A percentile compares a stretch with the other conserved stretches of the same genome.
These are phyloP conservation scores for Mus musculus DNA, from an alignment of 2,113 vertebrate genomes.

Conservation along the genomic window DNA sequence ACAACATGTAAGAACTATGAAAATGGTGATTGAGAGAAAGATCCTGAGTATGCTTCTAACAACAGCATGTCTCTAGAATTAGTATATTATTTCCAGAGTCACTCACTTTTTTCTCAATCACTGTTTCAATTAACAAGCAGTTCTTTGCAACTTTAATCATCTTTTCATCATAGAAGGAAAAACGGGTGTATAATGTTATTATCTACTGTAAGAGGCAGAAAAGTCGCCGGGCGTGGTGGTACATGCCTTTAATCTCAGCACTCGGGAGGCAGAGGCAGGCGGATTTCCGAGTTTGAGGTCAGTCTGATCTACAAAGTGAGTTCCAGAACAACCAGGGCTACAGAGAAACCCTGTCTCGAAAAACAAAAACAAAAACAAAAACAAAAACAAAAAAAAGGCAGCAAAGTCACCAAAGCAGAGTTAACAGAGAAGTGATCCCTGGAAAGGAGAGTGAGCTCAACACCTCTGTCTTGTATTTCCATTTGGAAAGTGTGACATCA, in stretches of 20 bases:
- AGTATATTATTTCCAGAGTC: constrained; percentile 33
- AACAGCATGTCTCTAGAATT: constrained; percentile 5
- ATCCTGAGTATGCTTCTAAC: neutral
- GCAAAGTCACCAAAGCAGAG: constrained; percentile 24
- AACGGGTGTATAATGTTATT: neutral
- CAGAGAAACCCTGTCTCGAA: too few relatives aligned
- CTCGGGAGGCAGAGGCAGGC: too few relatives aligned
- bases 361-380: too few relatives aligned
- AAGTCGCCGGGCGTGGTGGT: too few relatives aligned
- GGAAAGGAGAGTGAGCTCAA: neutral
- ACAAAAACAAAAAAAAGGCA: neutral
- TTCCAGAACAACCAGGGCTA: too few relatives aligned
- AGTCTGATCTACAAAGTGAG: too few relatives aligned
- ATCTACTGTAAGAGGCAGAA: neutral
- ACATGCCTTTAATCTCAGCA: too few relatives aligned
- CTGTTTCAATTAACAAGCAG: constrained; percentile 40
- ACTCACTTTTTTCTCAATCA: constrained; percentile 30
- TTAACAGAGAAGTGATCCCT: neutral
- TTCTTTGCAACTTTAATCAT: constrained; percentile 20
- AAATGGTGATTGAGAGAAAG: neutral
- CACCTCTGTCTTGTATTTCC: neutral
- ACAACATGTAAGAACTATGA: neutral
- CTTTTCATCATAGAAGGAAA: neutral
- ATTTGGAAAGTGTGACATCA: neutral
- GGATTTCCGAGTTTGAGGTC: too few relatives aligned